Evolutionary conservation across 2,113 vertebrate genomes (phyloP).

Genomic region (Chitala chitala): DNA sequence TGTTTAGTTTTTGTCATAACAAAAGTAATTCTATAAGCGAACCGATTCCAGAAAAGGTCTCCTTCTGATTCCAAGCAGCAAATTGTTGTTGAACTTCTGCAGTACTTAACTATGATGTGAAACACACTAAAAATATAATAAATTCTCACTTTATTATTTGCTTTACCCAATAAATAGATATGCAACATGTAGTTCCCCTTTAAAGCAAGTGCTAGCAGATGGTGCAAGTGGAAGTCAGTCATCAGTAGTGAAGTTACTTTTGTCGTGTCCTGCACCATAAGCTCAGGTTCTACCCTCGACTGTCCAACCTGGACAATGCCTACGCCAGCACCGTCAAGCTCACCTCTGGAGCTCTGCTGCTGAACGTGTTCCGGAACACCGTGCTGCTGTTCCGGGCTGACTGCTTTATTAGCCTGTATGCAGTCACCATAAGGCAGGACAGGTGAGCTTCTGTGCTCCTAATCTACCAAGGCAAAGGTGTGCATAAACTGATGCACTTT

Average conservation of each 20-base stretch:
- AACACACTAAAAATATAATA: too few relatives aligned
- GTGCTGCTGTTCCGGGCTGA: conserved; percentile 87
- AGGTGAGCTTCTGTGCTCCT: conserved; percentile 60
- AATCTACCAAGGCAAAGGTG: not conserved
- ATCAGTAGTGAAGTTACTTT: not conserved
- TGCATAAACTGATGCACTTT: too few relatives aligned
- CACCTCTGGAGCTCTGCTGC: conserved; percentile 78
- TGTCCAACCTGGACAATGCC: conserved; percentile 90
- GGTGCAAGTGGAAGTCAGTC: not conserved
- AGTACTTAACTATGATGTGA: too few relatives aligned
- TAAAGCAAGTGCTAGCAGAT: not conserved
- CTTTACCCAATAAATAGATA: too few relatives aligned
- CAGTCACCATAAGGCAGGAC: conserved; percentile 78
- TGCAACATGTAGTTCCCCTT: too few relatives aligned
- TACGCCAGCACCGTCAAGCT: conserved; percentile 89
- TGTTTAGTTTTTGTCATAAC: too few relatives aligned
- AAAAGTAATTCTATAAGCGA: too few relatives aligned
- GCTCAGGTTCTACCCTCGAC: conserved; percentile 85
- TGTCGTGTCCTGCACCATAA: conserved; percentile 34
- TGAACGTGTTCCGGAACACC: conserved; percentile 91
- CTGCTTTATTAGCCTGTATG: conserved; percentile 94
- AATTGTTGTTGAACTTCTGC: not conserved
- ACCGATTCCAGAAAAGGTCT: not conserved
- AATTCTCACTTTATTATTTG: too few relatives aligned
- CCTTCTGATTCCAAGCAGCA: not conserved